phyloP scores from a whole-genome alignment of 2,113 vertebrate species.

The Etheostoma cragini region DNA sequence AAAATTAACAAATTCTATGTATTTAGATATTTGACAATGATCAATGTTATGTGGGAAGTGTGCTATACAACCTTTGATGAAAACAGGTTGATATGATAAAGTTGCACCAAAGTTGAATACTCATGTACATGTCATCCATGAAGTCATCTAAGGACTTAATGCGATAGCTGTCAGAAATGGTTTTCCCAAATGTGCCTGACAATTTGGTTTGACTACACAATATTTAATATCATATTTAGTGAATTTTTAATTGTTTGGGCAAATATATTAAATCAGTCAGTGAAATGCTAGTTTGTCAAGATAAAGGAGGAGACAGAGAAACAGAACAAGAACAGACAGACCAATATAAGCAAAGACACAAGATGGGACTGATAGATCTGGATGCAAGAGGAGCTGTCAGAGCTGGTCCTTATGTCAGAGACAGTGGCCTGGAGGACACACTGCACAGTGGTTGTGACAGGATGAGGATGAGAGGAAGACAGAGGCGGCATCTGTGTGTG shows the following conservation, averaged over 20 bases:
- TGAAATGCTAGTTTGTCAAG: conserved; percentile 8
- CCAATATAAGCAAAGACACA: conserved; percentile 7
- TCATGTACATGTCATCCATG: not conserved
- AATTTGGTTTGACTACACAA: not conserved
- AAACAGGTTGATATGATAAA: not conserved
- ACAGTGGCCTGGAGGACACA: conserved; percentile 35
- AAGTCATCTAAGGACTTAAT: not conserved
- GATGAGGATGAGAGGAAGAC: conserved; percentile 67
- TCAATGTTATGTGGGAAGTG: not conserved
- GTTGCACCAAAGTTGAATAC: not conserved
- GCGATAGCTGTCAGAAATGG: not conserved
- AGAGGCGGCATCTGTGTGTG: conserved; percentile 59
- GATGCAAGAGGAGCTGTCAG: conserved; percentile 59
- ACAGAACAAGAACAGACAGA: not conserved
- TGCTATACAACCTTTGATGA: not conserved
- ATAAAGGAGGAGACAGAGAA: not conserved
- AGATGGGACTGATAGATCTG: conserved; percentile 20
- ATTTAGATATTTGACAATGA: not conserved
- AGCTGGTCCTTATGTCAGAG: conserved; percentile 44
- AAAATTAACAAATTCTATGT: no score
- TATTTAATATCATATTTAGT: not conserved
- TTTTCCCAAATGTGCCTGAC: not conserved
- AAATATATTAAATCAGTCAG: not conserved
- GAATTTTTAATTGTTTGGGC: not conserved
- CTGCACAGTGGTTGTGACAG: conserved; percentile 63